Conservation (phyloP, 1,140 invertebrate species). For the Euglossa dilemma region DNA sequence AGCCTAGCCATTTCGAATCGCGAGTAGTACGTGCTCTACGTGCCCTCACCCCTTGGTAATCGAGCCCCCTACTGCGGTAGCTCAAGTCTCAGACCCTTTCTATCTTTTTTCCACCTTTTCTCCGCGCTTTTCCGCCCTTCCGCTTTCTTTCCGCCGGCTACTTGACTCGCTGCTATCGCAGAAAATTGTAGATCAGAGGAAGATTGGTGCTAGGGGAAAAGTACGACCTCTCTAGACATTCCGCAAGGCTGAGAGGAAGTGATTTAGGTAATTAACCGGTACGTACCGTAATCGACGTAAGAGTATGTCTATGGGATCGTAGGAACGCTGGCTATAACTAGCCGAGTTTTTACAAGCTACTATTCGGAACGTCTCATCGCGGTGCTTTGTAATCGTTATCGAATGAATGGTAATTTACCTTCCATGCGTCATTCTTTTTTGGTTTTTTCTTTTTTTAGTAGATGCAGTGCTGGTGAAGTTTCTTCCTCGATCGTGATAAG, state of each 20-base stretch:
- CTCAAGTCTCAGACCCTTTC: background rate
- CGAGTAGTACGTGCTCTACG: constrained; percentile 30
- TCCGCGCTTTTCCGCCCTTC: background rate
- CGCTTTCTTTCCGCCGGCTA: background rate
- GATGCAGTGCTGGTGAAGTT: too few species aligned
- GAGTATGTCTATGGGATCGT: background rate
- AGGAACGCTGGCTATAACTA: background rate
- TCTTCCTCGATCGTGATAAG: too few species aligned
- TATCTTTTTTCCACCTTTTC: background rate
- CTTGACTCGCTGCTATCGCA: background rate
- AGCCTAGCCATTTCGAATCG: constrained; percentile 67
- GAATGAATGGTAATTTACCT: background rate
- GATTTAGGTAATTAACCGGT: constrained; percentile 1
- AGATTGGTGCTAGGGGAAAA: constrained; percentile 7
- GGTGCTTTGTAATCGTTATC: background rate
- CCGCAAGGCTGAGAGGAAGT: background rate
- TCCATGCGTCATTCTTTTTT: too few species aligned
- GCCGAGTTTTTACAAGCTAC: background rate
- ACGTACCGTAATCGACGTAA: background rate
- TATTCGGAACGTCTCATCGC: too few species aligned
- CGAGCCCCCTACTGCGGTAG: background rate
- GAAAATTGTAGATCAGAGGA: background rate
- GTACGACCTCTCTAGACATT: background rate
- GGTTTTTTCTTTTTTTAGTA: too few species aligned
- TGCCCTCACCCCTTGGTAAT: constrained; percentile 12